Percentiles rank a stretch among this genome's conserved stretches.
Evolutionary conservation across 2,888 invertebrate species (phyloP).

Genomic region (Brachycybe producta): DNA sequence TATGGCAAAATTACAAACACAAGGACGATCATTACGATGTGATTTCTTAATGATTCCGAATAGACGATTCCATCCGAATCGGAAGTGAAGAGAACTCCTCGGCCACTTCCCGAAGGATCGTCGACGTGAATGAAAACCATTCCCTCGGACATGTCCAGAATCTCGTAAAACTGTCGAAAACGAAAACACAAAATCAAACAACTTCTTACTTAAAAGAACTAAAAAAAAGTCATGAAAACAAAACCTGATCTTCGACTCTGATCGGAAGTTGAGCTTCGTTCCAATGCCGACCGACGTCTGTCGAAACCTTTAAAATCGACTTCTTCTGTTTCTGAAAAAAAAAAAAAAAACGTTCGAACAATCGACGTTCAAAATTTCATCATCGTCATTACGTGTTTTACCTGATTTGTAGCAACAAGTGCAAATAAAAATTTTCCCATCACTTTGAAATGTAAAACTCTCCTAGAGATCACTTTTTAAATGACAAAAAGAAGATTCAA

Average conservation of each 20-base stretch:
- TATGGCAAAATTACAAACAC: too few relatives aligned
- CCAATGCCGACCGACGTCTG: constrained; percentile 15
- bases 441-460: constrained; percentile 14
- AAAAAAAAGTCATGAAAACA: not conserved
- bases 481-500: too few relatives aligned
- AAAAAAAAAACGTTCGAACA: not conserved
- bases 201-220: not conserved
- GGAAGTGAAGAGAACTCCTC: constrained; percentile 16
- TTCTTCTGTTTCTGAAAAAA: constrained; percentile 6
- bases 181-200: not conserved
- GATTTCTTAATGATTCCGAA: constrained; percentile 15
- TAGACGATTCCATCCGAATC: constrained; percentile 18
- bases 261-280: constrained; percentile 17
- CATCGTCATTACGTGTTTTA: not conserved
- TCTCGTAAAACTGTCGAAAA: constrained; percentile 14
- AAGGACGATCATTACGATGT: constrained; percentile 5
- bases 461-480: too few relatives aligned
- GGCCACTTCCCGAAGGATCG: constrained; percentile 7
- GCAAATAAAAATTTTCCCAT: constrained; percentile 12
- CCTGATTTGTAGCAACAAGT: constrained; percentile 5
- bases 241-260: constrained; percentile 17
- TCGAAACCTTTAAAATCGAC: constrained; percentile 15
- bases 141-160: constrained; percentile 18
- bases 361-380: not conserved
- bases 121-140: constrained; percentile 19